Evolutionary conservation across 2,113 vertebrate genomes (phyloP).

Genomic region (Elaphurus davidianus): DNA sequence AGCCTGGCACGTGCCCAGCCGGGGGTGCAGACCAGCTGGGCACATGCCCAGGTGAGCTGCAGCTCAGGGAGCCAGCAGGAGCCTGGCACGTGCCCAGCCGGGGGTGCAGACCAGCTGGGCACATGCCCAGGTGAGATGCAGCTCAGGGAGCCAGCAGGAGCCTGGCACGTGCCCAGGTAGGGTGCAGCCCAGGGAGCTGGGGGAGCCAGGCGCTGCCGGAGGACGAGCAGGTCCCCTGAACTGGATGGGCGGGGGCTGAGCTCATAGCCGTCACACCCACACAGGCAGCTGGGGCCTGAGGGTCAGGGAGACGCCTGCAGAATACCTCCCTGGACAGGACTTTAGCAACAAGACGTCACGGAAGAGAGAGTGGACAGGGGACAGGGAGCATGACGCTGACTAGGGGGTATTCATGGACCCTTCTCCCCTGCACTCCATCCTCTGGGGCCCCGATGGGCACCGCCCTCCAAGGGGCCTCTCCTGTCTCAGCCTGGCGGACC

Average conservation of each 20-base stretch:
- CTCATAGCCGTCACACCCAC: fast-evolving
- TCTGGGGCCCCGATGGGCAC: not conserved
- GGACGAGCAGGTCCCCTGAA: fast-evolving
- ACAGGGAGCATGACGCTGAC: fast-evolving
- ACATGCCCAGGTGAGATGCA: no score
- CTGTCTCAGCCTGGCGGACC: not conserved
- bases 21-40: no score
- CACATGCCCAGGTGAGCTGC: no score
- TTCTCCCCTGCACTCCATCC: fast-evolving
- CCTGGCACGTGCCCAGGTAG: not conserved
- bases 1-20: not conserved
- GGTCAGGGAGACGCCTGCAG: not conserved
- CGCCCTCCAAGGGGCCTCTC: fast-evolving
- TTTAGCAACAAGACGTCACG: not conserved
- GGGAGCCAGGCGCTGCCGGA: fast-evolving
- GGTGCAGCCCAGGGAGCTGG: not conserved
- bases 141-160: no score
- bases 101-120: no score
- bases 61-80: no score
- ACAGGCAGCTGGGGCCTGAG: fast-evolving
- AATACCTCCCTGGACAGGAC: not conserved
- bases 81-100: not conserved
- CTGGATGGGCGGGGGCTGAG: fast-evolving
- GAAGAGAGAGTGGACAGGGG: fast-evolving
- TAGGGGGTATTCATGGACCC: fast-evolving